Evolutionary conservation across 1,140 invertebrate genomes (phyloP).

Genomic region (Phymorhynchus buccinoides): DNA sequence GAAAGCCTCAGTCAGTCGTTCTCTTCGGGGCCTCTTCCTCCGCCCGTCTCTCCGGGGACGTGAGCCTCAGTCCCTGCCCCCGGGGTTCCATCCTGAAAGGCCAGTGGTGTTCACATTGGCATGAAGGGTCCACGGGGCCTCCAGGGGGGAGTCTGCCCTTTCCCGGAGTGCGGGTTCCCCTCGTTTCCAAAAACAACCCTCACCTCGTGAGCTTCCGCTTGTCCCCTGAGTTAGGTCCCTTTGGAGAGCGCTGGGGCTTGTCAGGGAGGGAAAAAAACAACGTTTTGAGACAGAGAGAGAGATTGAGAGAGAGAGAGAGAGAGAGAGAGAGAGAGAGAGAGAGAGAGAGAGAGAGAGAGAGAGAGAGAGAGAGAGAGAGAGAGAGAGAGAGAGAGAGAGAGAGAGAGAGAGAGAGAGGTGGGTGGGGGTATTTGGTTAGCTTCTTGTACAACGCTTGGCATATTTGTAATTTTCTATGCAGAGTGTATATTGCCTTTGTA

Average conservation of each 20-base stretch:
- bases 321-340: background rate
- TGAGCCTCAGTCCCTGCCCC: background rate
- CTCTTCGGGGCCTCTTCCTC: background rate
- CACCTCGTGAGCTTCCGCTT: slow-evolving; percentile 15
- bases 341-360: background rate
- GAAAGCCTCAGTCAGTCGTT: background rate
- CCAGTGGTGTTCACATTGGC: slow-evolving; percentile 11
- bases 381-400: background rate
- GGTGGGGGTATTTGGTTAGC: too few relatives aligned
- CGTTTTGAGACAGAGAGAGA: background rate
- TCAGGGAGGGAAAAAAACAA: background rate
- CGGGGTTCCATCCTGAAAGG: slow-evolving; percentile 28
- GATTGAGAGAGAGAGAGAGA: too few relatives aligned
- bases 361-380: background rate
- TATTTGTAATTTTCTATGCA: too few relatives aligned
- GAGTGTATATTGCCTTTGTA: too few relatives aligned
- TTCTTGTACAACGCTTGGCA: too few relatives aligned
- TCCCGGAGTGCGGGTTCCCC: slow-evolving; percentile 10
- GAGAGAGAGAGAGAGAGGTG: background rate
- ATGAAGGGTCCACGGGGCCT: slow-evolving; percentile 20
- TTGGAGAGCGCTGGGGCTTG: slow-evolving; percentile 19
- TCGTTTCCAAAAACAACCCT: slow-evolving; percentile 28
- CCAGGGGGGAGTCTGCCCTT: slow-evolving; percentile 1
- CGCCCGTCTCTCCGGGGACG: background rate
- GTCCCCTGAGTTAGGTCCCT: slow-evolving; percentile 24